Percentiles rank a stretch among this genome's conserved stretches.
phyloP scores from a whole-genome alignment of 2,888 invertebrate genomes.

The Orthonychiurus folsomi region DNA sequence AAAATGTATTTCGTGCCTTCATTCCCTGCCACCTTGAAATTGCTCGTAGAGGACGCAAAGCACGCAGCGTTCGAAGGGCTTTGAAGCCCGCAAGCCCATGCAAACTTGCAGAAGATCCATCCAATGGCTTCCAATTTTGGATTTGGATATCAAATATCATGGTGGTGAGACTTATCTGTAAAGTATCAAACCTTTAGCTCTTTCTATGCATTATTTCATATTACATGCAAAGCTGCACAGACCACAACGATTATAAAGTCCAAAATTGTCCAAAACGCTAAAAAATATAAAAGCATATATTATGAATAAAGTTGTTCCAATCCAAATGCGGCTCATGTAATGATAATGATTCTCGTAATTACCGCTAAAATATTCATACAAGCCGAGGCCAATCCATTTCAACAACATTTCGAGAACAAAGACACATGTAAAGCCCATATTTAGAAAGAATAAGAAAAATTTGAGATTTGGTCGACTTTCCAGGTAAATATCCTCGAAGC shows the following conservation, averaged over 20 bases:
- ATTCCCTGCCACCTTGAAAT: constrained; percentile 97
- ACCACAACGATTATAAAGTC: constrained; percentile 95
- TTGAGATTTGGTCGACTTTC: constrained; percentile 76
- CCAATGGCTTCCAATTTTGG: too few relatives aligned
- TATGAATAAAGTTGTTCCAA: too few relatives aligned
- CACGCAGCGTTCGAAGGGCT: constrained; percentile 60
- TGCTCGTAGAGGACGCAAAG: constrained; percentile 82
- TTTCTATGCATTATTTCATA: too few relatives aligned
- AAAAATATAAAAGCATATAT: too few relatives aligned
- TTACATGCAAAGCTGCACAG: too few relatives aligned
- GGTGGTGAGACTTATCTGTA: too few relatives aligned
- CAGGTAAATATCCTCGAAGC: constrained; percentile 91
- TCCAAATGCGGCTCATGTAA: too few relatives aligned
- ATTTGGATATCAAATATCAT: too few relatives aligned
- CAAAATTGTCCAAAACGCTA: constrained; percentile 89
- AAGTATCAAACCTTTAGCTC: too few relatives aligned
- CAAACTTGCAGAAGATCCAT: too few relatives aligned
- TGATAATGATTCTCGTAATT: too few relatives aligned
- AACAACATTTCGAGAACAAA: constrained; percentile 90
- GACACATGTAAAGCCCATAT: constrained; percentile 78
- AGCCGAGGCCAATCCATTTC: constrained; percentile 87
- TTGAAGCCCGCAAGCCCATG: constrained; percentile 16
- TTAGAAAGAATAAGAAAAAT: constrained; percentile 75
- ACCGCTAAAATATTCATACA: constrained; percentile 89
- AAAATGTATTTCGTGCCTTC: constrained; percentile 52